Evolutionary conservation across 2,113 vertebrate species (phyloP).

Genomic region (Carassius carassius): DNA sequence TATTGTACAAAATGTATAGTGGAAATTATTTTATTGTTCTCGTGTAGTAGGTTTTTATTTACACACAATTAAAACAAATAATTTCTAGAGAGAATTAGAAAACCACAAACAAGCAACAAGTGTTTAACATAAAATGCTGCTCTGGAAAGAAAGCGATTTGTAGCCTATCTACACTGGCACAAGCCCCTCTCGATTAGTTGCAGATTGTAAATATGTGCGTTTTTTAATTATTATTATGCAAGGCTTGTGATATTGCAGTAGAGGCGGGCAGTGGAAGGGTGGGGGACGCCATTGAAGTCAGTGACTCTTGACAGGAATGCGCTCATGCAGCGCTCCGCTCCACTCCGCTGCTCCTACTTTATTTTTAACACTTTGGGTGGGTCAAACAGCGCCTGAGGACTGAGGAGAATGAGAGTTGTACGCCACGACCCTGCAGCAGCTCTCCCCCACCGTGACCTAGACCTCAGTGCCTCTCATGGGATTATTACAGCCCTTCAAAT

Average conservation of each 20-base stretch:
- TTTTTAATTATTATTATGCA: not conserved
- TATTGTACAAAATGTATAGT: too few species aligned
- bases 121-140: not conserved
- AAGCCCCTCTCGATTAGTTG: not conserved
- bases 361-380: conserved; percentile 81
- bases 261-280: conserved; percentile 51
- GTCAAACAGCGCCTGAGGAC: conserved; percentile 57
- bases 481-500: conserved; percentile 66
- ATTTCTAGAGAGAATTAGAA: not conserved
- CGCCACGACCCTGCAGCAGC: conserved; percentile 44
- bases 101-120: not conserved
- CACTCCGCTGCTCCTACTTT: conserved; percentile 69
- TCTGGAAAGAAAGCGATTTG: too few species aligned
- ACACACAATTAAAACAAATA: not conserved
- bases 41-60: too few species aligned
- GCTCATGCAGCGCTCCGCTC: conserved; percentile 32
- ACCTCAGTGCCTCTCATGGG: conserved; percentile 64
- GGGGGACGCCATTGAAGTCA: conserved; percentile 74
- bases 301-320: conserved; percentile 74
- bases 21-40: too few species aligned
- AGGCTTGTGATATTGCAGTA: conserved; percentile 13
- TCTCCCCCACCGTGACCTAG: conserved; percentile 60
- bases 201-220: not conserved
- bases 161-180: not conserved
- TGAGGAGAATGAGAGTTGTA: conserved; percentile 65